phyloP scores from a whole-genome alignment of 2,888 invertebrate species.

The Halictus ligatus region DNA sequence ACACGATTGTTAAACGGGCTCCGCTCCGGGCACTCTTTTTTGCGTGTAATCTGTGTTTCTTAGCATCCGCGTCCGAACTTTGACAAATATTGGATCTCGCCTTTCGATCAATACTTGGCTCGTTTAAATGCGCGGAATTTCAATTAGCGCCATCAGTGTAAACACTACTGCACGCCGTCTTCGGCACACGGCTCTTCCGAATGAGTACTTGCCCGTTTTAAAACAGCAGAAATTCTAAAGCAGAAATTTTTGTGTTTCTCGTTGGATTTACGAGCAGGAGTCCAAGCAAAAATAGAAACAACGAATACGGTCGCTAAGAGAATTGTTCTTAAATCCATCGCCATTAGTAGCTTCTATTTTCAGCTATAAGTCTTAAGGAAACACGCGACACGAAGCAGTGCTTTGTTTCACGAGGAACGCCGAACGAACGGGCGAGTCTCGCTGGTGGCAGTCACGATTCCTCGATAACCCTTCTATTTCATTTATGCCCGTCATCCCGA shows the following conservation, averaged over 20 bases:
- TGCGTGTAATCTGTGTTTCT: constrained; percentile 5
- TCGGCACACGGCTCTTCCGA: neutral
- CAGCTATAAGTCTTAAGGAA: neutral
- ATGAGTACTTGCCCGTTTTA: neutral
- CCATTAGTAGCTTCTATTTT: neutral
- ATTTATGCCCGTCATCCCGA: neutral
- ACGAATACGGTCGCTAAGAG: neutral
- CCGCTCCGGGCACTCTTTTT: neutral
- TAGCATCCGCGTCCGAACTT: neutral
- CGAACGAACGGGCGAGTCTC: neutral
- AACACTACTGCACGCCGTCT: neutral
- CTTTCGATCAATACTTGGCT: neutral
- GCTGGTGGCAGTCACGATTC: neutral
- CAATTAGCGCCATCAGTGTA: neutral
- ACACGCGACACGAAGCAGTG: neutral
- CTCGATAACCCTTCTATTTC: neutral
- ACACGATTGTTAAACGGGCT: neutral
- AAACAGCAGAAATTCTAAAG: no score
- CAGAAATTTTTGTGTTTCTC: neutral
- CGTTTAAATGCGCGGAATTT: constrained; percentile 1
- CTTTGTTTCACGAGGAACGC: neutral
- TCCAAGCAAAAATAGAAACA: neutral
- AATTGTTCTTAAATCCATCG: neutral
- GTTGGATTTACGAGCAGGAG: neutral
- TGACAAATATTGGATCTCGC: constrained; percentile 16